Percentiles rank a stretch among this genome's conserved stretches.
These are phyloP conservation scores for Bombus confusus DNA, from an alignment of 1,140 invertebrate genomes.

Conservation along the genomic window DNA sequence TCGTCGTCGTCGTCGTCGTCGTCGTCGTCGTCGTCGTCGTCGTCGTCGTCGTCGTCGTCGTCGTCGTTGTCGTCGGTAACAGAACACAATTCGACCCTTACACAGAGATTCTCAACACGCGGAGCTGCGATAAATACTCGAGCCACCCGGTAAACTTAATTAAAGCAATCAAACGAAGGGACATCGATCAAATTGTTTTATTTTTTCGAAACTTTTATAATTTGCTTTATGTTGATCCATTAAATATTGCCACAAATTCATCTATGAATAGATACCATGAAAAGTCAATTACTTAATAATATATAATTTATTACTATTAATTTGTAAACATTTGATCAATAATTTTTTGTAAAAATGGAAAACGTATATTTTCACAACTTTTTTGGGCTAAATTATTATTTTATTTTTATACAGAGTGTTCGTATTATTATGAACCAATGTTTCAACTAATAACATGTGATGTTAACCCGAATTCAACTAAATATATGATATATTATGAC, in stretches of 20 bases:
- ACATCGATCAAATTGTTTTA: not conserved
- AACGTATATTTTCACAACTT: not conserved
- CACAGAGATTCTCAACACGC: not conserved
- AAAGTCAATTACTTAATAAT: too few relatives aligned
- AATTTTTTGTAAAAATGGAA: not conserved
- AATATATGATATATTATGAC: not conserved
- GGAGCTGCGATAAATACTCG: not conserved
- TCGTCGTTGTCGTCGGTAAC: not conserved
- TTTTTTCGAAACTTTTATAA: not conserved
- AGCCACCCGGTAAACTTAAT: not conserved
- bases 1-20: too few relatives aligned
- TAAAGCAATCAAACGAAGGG: not conserved
- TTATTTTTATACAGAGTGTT: not conserved
- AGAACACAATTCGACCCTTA: not conserved
- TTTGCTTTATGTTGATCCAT: not conserved
- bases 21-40: too few relatives aligned
- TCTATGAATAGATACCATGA: too few relatives aligned
- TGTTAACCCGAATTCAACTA: not conserved
- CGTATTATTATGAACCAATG: too few relatives aligned
- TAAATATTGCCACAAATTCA: not conserved
- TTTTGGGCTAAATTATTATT: not conserved
- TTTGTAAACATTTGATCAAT: not conserved
- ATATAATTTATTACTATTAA: not conserved
- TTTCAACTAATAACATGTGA: not conserved
- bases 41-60: too few relatives aligned